Base-by-base conservation (phyloP, 2,797 vertebrate species). In the Rhinella marina region DNA sequence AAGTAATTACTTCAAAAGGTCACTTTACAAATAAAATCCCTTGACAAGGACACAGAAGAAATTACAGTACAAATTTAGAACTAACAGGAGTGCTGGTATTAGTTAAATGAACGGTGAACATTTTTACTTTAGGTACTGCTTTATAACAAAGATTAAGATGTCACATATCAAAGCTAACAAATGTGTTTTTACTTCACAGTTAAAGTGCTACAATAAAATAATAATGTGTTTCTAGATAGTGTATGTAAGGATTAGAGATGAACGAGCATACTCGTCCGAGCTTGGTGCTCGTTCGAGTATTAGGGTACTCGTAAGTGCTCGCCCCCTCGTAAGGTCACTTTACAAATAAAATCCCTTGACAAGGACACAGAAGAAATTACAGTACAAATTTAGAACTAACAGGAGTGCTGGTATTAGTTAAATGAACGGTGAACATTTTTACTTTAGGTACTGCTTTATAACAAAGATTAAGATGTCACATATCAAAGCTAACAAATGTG, bases 301-400 rank as follows among this genome's bases (percentile, higher is more conserved):
- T n/a, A n/a, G n/a, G n/a, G n/a, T n/a, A n/a, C n/a, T n/a, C n/a
- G n/a, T n/a, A n/a, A n/a, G n/a, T n/a, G n/a, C n/a, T n/a, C n/a
- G n/a, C n/a, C n/a, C n/a, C n/a, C n/a, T n/a, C n/a, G n/a, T n/a
- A 89, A 89, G 88, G 88, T 89, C 88, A 89, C 81, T 86, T 89
- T 82, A 70, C 84, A 89, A 82, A 64, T 89, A 83, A 89, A 83
- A 89, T 82, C 32, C 73, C 62, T 52, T 86, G 88, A 83, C 88
- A 89, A 89, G 88, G 84, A 89, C 88, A 83, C 13, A 78, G 66
- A 77, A 61, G 50, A 86, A 89, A 84, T 81, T 61, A 75, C 25
- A 16, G 88, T 27, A 61, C 73, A 83, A 70, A 82, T 27, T 54
- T 59, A 77, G 68, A 61, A 56, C n/a, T 64, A 86, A 62, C 66